Evolutionary conservation across 2,797 vertebrate species (phyloP), one percentile per base, ranked within the genome.

Genomic region (Chloroceryle inda): DNA sequence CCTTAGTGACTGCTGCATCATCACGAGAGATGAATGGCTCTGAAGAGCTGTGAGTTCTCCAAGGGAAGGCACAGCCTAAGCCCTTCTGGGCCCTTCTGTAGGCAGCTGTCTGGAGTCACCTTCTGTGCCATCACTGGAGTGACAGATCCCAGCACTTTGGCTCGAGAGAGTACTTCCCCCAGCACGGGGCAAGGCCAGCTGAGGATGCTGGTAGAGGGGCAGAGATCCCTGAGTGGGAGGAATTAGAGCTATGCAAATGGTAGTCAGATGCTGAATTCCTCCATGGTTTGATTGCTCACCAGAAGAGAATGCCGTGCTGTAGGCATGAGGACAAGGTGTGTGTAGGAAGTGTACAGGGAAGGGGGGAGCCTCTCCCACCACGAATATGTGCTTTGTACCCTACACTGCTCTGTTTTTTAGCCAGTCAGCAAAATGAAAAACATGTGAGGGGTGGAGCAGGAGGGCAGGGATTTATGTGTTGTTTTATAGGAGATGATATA

Each of bases 361-460:
- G 42, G 52, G 88, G 80, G 74, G 64, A 64, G 68, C 87, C 80
- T 94, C 89, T 96, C 94, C 86, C 91, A 88, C 72, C 61, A 42
- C 45, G 90, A 90, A 27, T 69, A 15, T 79, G 84, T 61, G 64
- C 85, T 82, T 81, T 91, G 92, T 92, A 74, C 92, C 92, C 86
- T 91, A 58, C 56, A 47, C 61, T 89, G 61, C 55, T 63, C 83
- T 84, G 71, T 8, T 85, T 40, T 59, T 35, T 91, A 85, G 84
- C 84, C 85, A 95, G 72, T 61, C 93, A 72, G 71, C 66, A 5
- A 95, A 94, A 97, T 94, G 69, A 88, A 80, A 96, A 92, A 61
- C 92, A 94, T 88, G 87, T 72, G 88, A 95, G 85, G 59, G 79
- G 94, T 89, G 78, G 88, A 93, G 73, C 79, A 89, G 84, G 29